A percentile compares a stretch with the other conserved stretches of the same genome.
Evolutionary conservation across 2,797 vertebrate genomes (phyloP).

Genomic region (Momotus momota): DNA sequence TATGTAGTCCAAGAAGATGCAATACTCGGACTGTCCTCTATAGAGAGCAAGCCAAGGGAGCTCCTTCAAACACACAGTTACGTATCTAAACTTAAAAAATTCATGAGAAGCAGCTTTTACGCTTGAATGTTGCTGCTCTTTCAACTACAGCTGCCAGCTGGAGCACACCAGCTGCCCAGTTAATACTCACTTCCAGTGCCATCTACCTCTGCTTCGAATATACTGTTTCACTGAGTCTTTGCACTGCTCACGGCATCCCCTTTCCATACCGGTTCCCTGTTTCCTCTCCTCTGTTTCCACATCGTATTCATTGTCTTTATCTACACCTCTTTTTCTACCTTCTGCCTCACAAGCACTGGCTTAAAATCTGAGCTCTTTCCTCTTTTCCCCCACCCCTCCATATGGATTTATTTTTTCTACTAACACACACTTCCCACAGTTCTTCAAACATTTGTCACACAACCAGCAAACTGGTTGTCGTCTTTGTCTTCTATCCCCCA

Average conservation of each 20-base stretch:
- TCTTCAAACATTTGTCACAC: not conserved
- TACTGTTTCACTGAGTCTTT: accelerated
- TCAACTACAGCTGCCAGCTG: not conserved
- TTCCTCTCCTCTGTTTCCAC: not conserved
- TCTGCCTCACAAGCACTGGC: not conserved
- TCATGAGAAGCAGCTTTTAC: not conserved
- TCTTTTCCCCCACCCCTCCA: accelerated
- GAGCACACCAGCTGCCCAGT: not conserved
- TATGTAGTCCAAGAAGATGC: not conserved
- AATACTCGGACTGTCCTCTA: not conserved
- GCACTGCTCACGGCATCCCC: not conserved
- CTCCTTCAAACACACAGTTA: not conserved
- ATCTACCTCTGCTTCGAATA: not conserved
- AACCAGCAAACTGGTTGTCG: not conserved
- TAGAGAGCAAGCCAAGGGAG: not conserved
- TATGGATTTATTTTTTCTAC: not conserved
- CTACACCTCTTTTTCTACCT: not conserved
- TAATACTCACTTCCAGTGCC: accelerated
- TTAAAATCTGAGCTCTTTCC: not conserved
- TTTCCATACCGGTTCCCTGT: not conserved
- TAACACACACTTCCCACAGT: not conserved
- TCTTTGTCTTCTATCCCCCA: not conserved
- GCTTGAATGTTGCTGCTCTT: not conserved
- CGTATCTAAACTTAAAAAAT: not conserved
- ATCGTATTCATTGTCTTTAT: accelerated